Evolutionary conservation across 2,113 vertebrate genomes (phyloP).

Genomic region (Empidonax alnorum): DNA sequence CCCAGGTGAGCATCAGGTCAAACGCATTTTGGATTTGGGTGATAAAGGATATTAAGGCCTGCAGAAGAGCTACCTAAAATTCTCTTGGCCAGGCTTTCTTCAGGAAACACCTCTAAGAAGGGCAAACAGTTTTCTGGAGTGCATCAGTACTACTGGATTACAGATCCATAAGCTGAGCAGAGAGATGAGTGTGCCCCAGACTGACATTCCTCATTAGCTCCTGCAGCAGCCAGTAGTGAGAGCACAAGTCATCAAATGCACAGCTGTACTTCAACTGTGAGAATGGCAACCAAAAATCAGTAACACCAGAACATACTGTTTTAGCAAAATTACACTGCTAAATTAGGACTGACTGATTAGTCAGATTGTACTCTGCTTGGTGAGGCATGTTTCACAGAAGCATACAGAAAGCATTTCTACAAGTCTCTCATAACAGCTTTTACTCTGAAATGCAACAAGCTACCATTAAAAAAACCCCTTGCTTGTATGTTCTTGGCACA

Average conservation of each 20-base stretch:
- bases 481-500: not conserved
- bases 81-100: not conserved
- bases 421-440: not conserved
- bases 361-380: not conserved
- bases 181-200: not conserved
- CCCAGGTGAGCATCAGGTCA: not conserved
- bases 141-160: not conserved
- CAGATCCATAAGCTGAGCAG: not conserved
- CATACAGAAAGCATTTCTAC: not conserved
- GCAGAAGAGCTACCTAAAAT: not conserved
- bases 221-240: not conserved
- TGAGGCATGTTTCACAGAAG: not conserved
- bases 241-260: not conserved
- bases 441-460: not conserved
- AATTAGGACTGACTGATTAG: not conserved
- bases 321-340: not conserved
- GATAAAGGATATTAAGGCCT: not conserved
- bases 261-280: not conserved
- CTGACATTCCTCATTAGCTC: not conserved
- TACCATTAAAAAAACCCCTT: not conserved
- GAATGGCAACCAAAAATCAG: slow-evolving; percentile 13
- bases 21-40: not conserved
- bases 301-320: not conserved
- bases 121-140: not conserved
- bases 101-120: not conserved